These are phyloP conservation scores for Grantiella picta DNA, from an alignment of 2,113 vertebrate species.

Conservation along the genomic window DNA sequence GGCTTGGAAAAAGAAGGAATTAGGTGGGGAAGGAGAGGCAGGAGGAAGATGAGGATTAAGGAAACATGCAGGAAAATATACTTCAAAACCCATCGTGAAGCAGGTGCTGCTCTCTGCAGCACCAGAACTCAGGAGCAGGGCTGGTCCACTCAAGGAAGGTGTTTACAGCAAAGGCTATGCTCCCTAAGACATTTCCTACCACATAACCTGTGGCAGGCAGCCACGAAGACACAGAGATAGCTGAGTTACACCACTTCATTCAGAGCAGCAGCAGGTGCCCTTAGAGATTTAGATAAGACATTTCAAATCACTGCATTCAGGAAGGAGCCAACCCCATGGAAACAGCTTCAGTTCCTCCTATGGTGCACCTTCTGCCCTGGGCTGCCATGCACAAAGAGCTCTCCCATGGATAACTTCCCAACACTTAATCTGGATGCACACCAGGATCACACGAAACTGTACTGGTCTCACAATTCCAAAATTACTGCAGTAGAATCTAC, in stretches of 20 bases:
- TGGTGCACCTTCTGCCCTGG: conserved; percentile 20
- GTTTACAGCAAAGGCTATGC: background rate
- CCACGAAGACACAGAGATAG: background rate
- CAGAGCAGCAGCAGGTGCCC: conserved; percentile 39
- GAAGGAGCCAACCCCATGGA: background rate
- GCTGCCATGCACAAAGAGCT: background rate
- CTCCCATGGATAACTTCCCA: conserved; percentile 12
- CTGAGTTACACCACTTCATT: background rate
- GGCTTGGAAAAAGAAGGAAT: background rate
- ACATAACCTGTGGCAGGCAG: background rate
- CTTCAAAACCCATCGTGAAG: background rate
- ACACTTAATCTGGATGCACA: conserved; percentile 19
- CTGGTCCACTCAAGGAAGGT: background rate
- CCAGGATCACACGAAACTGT: background rate
- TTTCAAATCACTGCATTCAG: conserved; percentile 26
- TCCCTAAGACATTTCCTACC: background rate
- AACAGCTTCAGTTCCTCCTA: conserved; percentile 37
- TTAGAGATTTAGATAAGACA: background rate
- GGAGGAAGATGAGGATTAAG: background rate
- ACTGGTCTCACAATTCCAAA: background rate
- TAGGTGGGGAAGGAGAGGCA: too few relatives aligned
- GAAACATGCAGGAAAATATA: background rate
- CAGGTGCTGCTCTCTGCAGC: background rate
- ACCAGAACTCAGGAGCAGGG: background rate
- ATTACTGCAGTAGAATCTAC: background rate